A percentile compares a stretch with the other conserved stretches of the same genome.
These are phyloP conservation scores for Setophaga kirtlandii DNA, from an alignment of 2,113 vertebrate species.

Conservation along the genomic window DNA sequence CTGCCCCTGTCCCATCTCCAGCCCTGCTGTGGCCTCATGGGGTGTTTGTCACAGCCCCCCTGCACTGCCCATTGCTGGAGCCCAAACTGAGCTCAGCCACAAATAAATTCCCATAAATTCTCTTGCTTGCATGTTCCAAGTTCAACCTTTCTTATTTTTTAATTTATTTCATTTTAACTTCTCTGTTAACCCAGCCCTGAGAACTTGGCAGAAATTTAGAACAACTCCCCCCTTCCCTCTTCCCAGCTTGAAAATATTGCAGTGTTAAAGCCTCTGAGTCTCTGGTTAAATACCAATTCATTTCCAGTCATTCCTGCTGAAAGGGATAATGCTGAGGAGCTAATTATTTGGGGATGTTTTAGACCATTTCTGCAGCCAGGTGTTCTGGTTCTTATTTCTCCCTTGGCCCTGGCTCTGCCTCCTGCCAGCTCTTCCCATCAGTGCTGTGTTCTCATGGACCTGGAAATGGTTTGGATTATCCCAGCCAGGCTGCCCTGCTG, in stretches of 20 bases:
- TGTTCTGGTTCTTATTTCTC: slow-evolving; percentile 31
- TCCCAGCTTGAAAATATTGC: background rate
- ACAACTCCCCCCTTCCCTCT: background rate
- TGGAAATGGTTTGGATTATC: background rate
- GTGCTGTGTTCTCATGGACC: background rate
- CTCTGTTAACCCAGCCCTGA: background rate
- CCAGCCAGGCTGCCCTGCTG: background rate
- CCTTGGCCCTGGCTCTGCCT: background rate
- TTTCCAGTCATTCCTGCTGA: background rate
- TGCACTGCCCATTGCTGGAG: background rate
- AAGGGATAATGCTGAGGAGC: background rate
- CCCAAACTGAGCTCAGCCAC: background rate
- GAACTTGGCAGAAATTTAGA: background rate
- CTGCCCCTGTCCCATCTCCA: background rate
- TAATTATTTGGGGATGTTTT: background rate
- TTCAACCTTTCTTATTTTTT: background rate
- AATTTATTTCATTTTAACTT: background rate
- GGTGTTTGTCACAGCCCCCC: background rate
- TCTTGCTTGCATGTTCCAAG: background rate
- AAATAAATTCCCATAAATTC: background rate
- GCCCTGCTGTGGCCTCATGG: accelerated
- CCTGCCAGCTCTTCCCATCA: background rate
- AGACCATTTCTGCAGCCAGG: slow-evolving; percentile 20
- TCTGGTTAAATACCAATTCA: background rate
- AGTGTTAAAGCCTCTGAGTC: background rate